A percentile compares a stretch with the other conserved stretches of the same genome.
Conservation (phyloP, 2,797 vertebrate genomes). For the Danionella dracula region DNA sequence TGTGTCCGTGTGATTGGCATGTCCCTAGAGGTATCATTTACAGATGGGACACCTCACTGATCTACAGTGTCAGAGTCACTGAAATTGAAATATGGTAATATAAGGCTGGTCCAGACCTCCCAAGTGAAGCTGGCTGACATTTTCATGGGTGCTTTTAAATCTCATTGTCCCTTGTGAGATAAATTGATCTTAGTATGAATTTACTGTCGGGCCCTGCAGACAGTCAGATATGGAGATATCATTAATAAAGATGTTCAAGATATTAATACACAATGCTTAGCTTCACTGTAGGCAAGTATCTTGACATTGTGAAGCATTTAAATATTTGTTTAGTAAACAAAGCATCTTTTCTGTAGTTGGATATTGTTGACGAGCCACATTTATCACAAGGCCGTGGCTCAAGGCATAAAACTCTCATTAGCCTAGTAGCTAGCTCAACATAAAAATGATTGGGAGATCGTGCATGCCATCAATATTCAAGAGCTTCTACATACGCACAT, state of each 20-base stretch:
- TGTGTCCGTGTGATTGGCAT: conserved; percentile 38
- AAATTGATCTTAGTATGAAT: background rate
- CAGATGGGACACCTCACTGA: conserved; percentile 25
- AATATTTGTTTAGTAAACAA: background rate
- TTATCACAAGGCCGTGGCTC: background rate
- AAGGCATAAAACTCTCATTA: background rate
- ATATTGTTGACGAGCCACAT: background rate
- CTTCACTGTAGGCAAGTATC: background rate
- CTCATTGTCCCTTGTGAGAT: background rate
- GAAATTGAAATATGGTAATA: conserved; percentile 39
- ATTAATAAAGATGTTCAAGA: background rate
- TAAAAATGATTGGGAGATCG: background rate
- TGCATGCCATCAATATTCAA: background rate
- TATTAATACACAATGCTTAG: background rate
- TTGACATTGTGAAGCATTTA: background rate
- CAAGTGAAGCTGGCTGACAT: conserved; percentile 17
- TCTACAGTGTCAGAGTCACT: conserved; percentile 9
- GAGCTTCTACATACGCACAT: background rate
- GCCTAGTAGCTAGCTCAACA: background rate
- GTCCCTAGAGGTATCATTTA: conserved; percentile 33
- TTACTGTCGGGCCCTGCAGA: background rate
- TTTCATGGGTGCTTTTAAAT: conserved; percentile 25
- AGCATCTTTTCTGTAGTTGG: background rate
- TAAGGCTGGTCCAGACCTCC: background rate
- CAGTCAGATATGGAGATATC: background rate